Evolutionary conservation across 2,797 vertebrate species (phyloP).

Genomic region (Phoebastria nigripes): DNA sequence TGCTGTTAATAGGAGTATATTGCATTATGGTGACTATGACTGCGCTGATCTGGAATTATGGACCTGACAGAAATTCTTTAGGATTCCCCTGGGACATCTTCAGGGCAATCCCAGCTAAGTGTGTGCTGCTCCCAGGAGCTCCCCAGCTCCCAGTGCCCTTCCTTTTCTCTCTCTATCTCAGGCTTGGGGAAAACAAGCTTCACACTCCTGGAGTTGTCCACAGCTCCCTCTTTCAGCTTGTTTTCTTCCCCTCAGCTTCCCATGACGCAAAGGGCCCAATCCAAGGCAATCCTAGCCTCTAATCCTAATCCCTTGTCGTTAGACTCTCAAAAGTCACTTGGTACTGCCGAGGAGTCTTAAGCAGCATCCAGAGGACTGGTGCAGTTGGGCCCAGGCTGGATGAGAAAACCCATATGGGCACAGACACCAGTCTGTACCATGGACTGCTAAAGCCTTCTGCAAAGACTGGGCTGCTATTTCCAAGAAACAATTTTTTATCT

Average conservation of each 20-base stretch:
- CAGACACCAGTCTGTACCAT: neutral
- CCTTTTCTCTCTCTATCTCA: neutral
- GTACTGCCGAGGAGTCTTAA: neutral
- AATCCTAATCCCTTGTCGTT: neutral
- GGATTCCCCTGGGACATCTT: neutral
- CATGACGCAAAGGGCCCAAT: neutral
- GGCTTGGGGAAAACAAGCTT: neutral
- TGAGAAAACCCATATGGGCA: neutral
- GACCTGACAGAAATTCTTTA: neutral
- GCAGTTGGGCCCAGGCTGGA: neutral
- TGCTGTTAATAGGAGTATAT: neutral
- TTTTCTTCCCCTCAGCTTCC: neutral
- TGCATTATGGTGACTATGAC: fast-evolving
- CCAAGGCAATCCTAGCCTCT: neutral
- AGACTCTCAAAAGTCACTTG: neutral
- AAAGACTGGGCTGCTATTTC: neutral
- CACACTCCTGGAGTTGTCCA: neutral
- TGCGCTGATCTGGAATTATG: neutral
- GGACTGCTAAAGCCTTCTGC: neutral
- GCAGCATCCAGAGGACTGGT: neutral
- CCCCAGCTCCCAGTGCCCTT: neutral
- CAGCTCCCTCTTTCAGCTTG: neutral
- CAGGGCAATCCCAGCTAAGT: neutral
- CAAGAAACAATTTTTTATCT: neutral
- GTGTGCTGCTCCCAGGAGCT: neutral